Conservation (phyloP, 2,797 vertebrate genomes). For the Streptopelia turtur region DNA sequence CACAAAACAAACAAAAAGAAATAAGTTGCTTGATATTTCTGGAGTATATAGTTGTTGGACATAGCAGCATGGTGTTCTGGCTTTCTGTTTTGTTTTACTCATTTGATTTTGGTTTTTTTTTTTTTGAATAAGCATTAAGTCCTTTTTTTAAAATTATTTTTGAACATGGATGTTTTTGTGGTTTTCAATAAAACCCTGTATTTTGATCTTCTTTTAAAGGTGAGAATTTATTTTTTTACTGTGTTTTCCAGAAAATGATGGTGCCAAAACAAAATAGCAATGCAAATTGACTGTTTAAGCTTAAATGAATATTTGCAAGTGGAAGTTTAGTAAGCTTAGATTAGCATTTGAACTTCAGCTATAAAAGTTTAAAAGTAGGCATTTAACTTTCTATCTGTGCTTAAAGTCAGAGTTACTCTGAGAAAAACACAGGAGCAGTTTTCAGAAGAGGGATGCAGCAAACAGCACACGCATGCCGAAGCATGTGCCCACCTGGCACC, state of each 20-base stretch:
- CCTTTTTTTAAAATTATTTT: background rate
- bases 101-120: background rate
- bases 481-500: background rate
- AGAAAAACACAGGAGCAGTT: background rate
- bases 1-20: slow-evolving; percentile 44
- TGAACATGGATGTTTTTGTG: background rate
- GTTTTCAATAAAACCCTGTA: background rate
- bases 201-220: background rate
- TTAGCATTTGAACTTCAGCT: background rate
- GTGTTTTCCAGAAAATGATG: background rate
- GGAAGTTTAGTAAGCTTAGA: slow-evolving; percentile 6
- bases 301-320: slow-evolving; percentile 9
- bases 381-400: background rate
- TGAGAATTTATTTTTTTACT: background rate
- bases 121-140: background rate
- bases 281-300: background rate
- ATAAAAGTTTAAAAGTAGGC: slow-evolving; percentile 46
- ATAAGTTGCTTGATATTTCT: slow-evolving; percentile 44
- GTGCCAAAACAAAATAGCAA: background rate
- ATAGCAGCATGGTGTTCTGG: background rate
- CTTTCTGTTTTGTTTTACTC: background rate
- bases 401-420: background rate
- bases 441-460: background rate
- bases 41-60: slow-evolving; percentile 1
- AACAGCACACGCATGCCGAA: accelerated